A percentile compares a stretch with the other conserved stretches of the same genome.
Evolutionary conservation across 1,140 invertebrate species (phyloP).

Genomic region (Vanessa atalanta): DNA sequence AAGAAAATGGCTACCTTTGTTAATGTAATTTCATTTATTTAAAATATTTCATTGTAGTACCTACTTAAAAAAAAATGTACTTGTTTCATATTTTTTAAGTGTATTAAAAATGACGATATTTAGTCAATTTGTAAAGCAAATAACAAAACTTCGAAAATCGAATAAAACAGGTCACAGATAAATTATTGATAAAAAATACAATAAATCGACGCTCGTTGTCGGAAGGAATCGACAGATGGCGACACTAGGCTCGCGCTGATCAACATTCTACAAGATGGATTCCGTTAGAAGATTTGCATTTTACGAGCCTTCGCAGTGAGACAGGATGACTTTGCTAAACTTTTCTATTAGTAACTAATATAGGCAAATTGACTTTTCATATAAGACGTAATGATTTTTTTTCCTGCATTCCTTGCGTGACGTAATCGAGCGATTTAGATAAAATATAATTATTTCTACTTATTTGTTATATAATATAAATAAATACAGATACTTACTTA

Average conservation of each 20-base stretch:
- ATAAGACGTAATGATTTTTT: too few relatives aligned
- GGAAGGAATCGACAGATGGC: conserved; percentile 21
- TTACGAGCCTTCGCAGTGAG: conserved; percentile 11
- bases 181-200: not conserved
- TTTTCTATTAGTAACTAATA: not conserved
- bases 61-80: too few relatives aligned
- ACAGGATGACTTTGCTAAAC: not conserved
- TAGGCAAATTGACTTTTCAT: too few relatives aligned
- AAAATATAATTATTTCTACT: too few relatives aligned
- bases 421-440: too few relatives aligned
- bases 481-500: too few relatives aligned
- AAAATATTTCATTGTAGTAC: too few relatives aligned
- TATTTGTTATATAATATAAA: too few relatives aligned
- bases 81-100: too few relatives aligned
- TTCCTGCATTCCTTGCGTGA: too few relatives aligned
- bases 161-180: not conserved
- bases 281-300: conserved; percentile 12
- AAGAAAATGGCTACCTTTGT: too few relatives aligned
- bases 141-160: not conserved
- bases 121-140: not conserved
- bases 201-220: not conserved
- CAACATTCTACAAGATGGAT: conserved; percentile 1
- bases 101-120: not conserved
- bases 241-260: conserved; percentile 7
- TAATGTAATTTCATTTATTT: too few relatives aligned